Conservation (phyloP, 2,113 vertebrate species). For the Chlorodrepanis virens region DNA sequence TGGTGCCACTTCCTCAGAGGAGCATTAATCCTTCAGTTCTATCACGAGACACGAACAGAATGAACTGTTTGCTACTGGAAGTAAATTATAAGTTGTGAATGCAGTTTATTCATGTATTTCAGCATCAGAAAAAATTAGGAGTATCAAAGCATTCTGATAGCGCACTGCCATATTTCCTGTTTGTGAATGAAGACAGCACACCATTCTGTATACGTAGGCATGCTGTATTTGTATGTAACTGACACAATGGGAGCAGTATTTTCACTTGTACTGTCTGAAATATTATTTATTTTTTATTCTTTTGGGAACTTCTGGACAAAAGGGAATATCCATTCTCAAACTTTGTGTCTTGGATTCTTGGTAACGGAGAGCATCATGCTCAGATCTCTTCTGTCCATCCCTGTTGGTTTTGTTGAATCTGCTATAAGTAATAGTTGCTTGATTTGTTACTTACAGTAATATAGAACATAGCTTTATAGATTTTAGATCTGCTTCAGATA, state of each 20-base stretch:
- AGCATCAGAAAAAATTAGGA: slow-evolving; percentile 74
- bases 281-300: slow-evolving; percentile 87
- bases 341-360: slow-evolving; percentile 65
- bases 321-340: slow-evolving; percentile 63
- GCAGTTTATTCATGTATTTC: slow-evolving; percentile 76
- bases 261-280: slow-evolving; percentile 80
- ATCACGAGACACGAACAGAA: slow-evolving; percentile 73
- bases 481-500: slow-evolving; percentile 31
- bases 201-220: slow-evolving; percentile 82
- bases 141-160: slow-evolving; percentile 78
- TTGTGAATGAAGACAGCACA: slow-evolving; percentile 82
- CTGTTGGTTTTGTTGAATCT: slow-evolving; percentile 43
- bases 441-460: slow-evolving; percentile 67
- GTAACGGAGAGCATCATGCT: slow-evolving; percentile 63
- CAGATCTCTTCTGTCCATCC: slow-evolving; percentile 58
- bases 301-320: slow-evolving; percentile 77
- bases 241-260: slow-evolving; percentile 82
- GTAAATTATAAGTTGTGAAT: slow-evolving; percentile 82
- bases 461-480: slow-evolving; percentile 64
- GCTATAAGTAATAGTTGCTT: slow-evolving; percentile 51
- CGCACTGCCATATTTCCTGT: slow-evolving; percentile 79
- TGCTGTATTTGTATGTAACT: slow-evolving; percentile 83
- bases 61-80: slow-evolving; percentile 82
- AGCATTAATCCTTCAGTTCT: slow-evolving; percentile 80
- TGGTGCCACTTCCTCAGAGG: slow-evolving; percentile 77